Conservation (phyloP, 1,140 invertebrate species). For the Euborellia annulipes region DNA sequence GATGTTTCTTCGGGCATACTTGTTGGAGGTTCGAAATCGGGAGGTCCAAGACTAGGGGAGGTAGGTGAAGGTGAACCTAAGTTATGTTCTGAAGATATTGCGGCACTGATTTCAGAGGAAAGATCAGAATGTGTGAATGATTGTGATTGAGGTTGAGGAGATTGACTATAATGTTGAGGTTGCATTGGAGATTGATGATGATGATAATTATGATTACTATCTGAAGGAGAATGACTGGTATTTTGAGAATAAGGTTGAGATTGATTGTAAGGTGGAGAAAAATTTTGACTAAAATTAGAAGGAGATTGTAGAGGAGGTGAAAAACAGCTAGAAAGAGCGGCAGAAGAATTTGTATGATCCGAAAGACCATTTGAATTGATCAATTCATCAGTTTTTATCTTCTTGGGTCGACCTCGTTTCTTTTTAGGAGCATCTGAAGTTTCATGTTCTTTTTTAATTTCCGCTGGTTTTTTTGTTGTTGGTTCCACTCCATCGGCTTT, state of each 20-base stretch:
- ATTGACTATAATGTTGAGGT: slow-evolving; percentile 34
- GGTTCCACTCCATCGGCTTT: slow-evolving; percentile 33
- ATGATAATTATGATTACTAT: slow-evolving; percentile 12
- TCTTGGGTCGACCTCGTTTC: slow-evolving; percentile 69
- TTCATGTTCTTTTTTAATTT: slow-evolving; percentile 6
- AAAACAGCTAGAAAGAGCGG: slow-evolving; percentile 34
- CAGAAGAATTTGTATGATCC: slow-evolving; percentile 19
- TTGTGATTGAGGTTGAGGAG: slow-evolving; percentile 40
- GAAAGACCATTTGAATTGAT: slow-evolving; percentile 11
- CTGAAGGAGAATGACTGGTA: slow-evolving; percentile 12
- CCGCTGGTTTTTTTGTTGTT: slow-evolving; percentile 3
- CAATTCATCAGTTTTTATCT: slow-evolving; percentile 43
- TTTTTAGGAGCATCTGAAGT: slow-evolving; percentile 47
- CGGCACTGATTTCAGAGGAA: slow-evolving; percentile 58
- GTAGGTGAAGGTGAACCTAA: slow-evolving; percentile 39
- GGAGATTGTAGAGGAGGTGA: slow-evolving; percentile 35
- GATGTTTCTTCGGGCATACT: slow-evolving; percentile 35
- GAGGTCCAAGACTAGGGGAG: slow-evolving; percentile 49
- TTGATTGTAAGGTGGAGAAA: slow-evolving; percentile 27
- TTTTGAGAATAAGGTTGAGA: slow-evolving; percentile 21
- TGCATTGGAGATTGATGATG: slow-evolving; percentile 24
- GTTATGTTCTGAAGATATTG: slow-evolving; percentile 52
- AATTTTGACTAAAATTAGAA: slow-evolving; percentile 27
- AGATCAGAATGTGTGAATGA: slow-evolving; percentile 55
- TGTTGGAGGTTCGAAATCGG: slow-evolving; percentile 59